Evolutionary conservation across 2,797 vertebrate genomes (phyloP), one percentile per base, ranked within the genome.

Genomic region (Ctenopoma multispine): DNA sequence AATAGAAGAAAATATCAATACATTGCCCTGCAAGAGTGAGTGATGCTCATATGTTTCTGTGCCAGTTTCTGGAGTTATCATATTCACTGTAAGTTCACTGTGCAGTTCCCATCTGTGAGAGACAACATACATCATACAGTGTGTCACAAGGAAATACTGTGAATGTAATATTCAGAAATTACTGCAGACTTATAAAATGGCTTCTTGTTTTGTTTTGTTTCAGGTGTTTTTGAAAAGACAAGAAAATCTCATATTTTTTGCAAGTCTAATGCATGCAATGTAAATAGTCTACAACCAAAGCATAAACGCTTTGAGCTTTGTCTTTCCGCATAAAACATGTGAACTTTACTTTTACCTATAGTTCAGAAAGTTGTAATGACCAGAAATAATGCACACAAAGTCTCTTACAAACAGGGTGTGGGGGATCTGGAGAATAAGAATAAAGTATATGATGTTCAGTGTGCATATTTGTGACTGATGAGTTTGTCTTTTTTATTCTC

Each of bases 41-140:
- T 49, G 44, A 68, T 53, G 29, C 13, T 51, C 47, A 55, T 21
- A 47, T 48, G 41, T 57, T 36, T 44, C n/a, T 31, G 23, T 51
- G 49, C 14, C 47, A 48, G 20, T 14, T 23, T 13, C 11, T n/a
- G 9, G 1, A 18, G 15, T 44, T 44, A 17, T 15, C 18, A 17
- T 44, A 17, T 51, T 63, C 15, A n/a, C 38, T 53, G 12, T 24
- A 24, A 7, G 29, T 7, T 31, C 5, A 31, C 24, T 68, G 59
- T 38, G 14, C 3, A 41, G 4, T 15, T 70, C 4, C 31, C 8
- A 20, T 54, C 13, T 38, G n/a, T 20, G 48, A 11, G 8, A 11
- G 7, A 54, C 29, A 2, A 46, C n/a, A n/a, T n/a, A n/a, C n/a
- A n/a, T n/a, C 50, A 47, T 49, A 15, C 36, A 48, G 5, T 34